Evolutionary conservation across 1,140 invertebrate species (phyloP).

Genomic region (Drosophila tristis): DNA sequence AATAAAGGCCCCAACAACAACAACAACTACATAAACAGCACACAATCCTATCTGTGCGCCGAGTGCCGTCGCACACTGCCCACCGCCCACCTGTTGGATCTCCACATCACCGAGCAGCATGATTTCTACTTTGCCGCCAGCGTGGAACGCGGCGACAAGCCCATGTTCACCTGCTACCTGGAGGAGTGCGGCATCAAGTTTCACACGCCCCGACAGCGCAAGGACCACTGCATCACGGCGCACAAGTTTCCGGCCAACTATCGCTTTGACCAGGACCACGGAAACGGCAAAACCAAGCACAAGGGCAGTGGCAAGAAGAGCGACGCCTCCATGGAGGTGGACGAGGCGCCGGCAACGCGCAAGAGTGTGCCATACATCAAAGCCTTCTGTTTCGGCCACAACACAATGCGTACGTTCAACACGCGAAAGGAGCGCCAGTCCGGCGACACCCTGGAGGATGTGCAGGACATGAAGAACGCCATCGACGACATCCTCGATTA

Average conservation of each 20-base stretch:
- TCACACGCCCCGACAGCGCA: constrained; percentile 85
- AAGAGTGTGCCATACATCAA: constrained; percentile 33
- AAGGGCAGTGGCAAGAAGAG: constrained; percentile 21
- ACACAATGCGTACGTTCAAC: constrained; percentile 49
- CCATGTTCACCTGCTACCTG: constrained; percentile 88
- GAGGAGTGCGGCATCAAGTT: constrained; percentile 87
- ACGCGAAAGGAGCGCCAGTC: constrained; percentile 3
- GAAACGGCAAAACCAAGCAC: constrained; percentile 22
- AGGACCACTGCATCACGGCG: constrained; percentile 86
- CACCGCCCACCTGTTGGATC: constrained; percentile 88
- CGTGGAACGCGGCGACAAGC: constrained; percentile 86
- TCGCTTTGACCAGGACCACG: constrained; percentile 84
- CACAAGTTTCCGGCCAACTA: constrained; percentile 89
- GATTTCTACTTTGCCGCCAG: constrained; percentile 88
- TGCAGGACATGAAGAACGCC: constrained; percentile 57
- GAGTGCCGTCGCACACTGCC: constrained; percentile 87
- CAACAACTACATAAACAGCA: constrained; percentile 4
- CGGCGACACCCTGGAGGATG: constrained; percentile 42
- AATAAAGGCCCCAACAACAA: constrained; percentile 10
- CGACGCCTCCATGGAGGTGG: constrained; percentile 50
- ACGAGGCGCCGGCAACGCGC: constrained; percentile 1
- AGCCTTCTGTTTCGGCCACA: constrained; percentile 50
- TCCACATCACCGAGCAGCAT: constrained; percentile 89
- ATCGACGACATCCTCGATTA: constrained; percentile 55
- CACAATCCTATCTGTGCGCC: constrained; percentile 56